phyloP scores from a whole-genome alignment of 2,113 vertebrate species.

The Cairina moschata region DNA sequence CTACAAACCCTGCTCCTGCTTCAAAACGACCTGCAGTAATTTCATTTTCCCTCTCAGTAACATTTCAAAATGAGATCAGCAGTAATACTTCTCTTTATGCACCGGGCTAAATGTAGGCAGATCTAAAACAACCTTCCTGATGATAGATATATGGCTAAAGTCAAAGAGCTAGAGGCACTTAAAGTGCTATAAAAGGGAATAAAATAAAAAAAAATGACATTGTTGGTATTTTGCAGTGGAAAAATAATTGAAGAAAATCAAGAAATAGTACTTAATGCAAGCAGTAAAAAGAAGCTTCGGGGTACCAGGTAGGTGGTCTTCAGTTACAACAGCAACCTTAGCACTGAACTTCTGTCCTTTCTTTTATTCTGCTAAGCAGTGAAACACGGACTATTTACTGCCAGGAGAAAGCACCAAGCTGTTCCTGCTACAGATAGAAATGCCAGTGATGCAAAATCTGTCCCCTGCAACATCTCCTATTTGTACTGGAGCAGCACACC shows the following conservation, averaged over 20 bases:
- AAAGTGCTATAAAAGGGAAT: constrained; percentile 13
- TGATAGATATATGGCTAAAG: constrained; percentile 16
- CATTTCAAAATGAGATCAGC: constrained; percentile 34
- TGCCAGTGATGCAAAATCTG: neutral
- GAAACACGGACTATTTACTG: neutral
- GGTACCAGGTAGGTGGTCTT: neutral
- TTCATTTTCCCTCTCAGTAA: constrained; percentile 22
- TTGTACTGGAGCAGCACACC: neutral
- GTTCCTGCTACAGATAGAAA: neutral
- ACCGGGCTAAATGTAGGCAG: neutral
- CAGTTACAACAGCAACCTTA: neutral
- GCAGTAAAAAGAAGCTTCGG: neutral
- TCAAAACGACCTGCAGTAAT: constrained; percentile 37
- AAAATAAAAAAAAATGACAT: neutral
- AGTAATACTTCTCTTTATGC: constrained; percentile 38
- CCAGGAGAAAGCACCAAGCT: neutral
- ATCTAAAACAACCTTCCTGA: constrained; percentile 5
- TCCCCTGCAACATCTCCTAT: neutral
- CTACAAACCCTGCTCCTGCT: neutral
- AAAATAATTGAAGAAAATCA: constrained; percentile 19
- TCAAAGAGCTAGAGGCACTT: constrained; percentile 26
- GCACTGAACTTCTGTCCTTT: neutral
- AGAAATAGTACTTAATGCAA: neutral
- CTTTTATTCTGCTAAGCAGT: neutral
- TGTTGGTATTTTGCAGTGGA: constrained; percentile 16